These are phyloP conservation scores for Zygothrica quintamaculata DNA, from an alignment of 2,888 invertebrate genomes.

Conservation along the genomic window DNA sequence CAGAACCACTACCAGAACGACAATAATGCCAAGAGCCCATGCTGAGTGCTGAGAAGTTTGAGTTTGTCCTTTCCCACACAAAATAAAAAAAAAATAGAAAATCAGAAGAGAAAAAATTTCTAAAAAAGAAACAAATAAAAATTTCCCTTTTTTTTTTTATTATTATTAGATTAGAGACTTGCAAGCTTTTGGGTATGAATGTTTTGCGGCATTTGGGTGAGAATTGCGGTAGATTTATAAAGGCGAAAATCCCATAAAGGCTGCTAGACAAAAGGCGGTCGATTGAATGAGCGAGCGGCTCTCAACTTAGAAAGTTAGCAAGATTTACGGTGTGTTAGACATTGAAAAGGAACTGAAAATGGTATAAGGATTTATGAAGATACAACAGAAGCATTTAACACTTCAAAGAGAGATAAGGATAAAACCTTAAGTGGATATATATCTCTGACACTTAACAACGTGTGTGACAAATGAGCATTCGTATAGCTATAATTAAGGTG, in stretches of 20 bases:
- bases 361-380: background rate
- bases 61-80: slow-evolving; percentile 18
- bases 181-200: slow-evolving; percentile 32
- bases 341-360: slow-evolving; percentile 16
- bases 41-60: background rate
- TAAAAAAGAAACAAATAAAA: slow-evolving; percentile 21
- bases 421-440: background rate
- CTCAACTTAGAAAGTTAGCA: slow-evolving; percentile 34
- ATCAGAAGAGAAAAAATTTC: background rate
- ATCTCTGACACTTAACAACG: background rate
- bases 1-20: slow-evolving; percentile 5
- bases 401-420: background rate
- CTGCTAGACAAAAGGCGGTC: slow-evolving; percentile 43
- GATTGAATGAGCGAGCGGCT: slow-evolving; percentile 29
- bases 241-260: slow-evolving; percentile 34
- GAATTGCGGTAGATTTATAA: slow-evolving; percentile 43
- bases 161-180: slow-evolving; percentile 66
- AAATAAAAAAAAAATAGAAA: too few relatives aligned
- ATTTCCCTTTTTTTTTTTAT: too few relatives aligned
- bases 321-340: slow-evolving; percentile 46
- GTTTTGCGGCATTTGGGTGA: slow-evolving; percentile 23
- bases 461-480: background rate
- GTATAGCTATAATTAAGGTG: background rate
- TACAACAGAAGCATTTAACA: background rate
- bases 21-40: background rate